Conservation (phyloP, 2,888 invertebrate species). For the Zelleria hepariella region DNA sequence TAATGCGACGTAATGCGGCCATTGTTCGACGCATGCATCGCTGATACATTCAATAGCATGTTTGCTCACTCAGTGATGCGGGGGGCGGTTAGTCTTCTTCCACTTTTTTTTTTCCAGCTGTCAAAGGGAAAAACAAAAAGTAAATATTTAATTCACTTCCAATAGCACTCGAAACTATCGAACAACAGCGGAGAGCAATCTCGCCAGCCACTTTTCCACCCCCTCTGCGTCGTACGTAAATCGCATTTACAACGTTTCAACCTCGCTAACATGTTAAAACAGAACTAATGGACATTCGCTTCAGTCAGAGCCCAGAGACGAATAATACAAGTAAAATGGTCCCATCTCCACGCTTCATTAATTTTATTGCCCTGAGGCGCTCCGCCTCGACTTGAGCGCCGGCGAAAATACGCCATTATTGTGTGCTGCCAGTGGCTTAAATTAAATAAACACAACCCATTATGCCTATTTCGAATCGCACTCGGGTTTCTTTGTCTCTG, state of each 20-base stretch:
- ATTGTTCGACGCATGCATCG: not conserved
- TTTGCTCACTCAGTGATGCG: not conserved
- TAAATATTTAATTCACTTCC: slow-evolving; percentile 38
- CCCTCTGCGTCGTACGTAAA: slow-evolving; percentile 66
- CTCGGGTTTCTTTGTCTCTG: slow-evolving; percentile 52
- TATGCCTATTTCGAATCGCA: slow-evolving; percentile 54
- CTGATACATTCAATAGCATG: not conserved
- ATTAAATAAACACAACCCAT: slow-evolving; percentile 68
- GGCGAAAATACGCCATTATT: slow-evolving; percentile 67
- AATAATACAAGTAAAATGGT: slow-evolving; percentile 73
- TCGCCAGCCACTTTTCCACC: slow-evolving; percentile 64
- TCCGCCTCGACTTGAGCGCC: slow-evolving; percentile 48
- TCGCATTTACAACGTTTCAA: slow-evolving; percentile 72
- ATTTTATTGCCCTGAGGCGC: slow-evolving; percentile 70
- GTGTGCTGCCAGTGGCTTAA: slow-evolving; percentile 62
- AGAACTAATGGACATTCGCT: slow-evolving; percentile 73
- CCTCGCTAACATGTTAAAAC: slow-evolving; percentile 73
- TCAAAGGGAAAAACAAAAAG: not conserved
- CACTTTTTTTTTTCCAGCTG: not conserved
- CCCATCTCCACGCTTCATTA: slow-evolving; percentile 73
- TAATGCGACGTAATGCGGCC: slow-evolving; percentile 45
- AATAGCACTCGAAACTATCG: slow-evolving; percentile 46
- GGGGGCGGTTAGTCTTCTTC: not conserved
- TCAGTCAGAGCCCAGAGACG: slow-evolving; percentile 70
- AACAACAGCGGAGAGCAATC: slow-evolving; percentile 42